phyloP scores from a whole-genome alignment of 2,113 vertebrate species.

The Chamaetylas fuelleborni region DNA sequence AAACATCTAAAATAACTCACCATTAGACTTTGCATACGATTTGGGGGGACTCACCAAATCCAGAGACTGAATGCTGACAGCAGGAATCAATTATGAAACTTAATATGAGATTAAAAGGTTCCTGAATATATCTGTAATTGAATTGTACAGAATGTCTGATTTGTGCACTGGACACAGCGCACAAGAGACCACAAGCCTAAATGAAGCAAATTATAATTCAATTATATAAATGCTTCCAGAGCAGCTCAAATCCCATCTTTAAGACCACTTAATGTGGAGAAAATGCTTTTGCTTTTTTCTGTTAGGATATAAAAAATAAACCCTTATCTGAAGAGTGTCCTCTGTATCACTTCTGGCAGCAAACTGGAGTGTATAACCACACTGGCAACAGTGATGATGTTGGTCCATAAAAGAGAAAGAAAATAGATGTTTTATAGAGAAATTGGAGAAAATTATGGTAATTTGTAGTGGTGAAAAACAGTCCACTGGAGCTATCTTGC shows the following conservation, averaged over 20 bases:
- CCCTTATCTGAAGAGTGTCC: neutral
- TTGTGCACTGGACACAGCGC: conserved; percentile 23
- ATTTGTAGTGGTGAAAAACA: neutral
- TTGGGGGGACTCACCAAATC: neutral
- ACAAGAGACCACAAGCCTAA: conserved; percentile 39
- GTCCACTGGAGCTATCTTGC: neutral
- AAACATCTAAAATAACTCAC: neutral
- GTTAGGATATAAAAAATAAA: neutral
- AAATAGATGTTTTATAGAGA: neutral
- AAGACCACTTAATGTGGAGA: neutral
- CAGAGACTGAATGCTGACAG: neutral
- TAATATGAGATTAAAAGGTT: conserved; percentile 64
- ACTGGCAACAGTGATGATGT: neutral
- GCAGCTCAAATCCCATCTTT: neutral
- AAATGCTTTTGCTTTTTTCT: neutral
- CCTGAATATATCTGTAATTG: conserved; percentile 53
- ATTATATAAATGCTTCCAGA: conserved; percentile 66
- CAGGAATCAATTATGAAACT: conserved; percentile 61
- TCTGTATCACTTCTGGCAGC: neutral
- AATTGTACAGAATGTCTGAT: conserved; percentile 64
- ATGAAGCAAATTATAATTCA: conserved; percentile 64
- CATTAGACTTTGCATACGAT: neutral
- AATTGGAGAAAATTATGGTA: neutral
- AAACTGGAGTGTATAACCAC: neutral
- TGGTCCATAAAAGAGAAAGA: neutral